A percentile compares a stretch with the other conserved stretches of the same genome.
phyloP scores from a whole-genome alignment of 2,888 invertebrate genomes.

The Cylloceria caligata region DNA sequence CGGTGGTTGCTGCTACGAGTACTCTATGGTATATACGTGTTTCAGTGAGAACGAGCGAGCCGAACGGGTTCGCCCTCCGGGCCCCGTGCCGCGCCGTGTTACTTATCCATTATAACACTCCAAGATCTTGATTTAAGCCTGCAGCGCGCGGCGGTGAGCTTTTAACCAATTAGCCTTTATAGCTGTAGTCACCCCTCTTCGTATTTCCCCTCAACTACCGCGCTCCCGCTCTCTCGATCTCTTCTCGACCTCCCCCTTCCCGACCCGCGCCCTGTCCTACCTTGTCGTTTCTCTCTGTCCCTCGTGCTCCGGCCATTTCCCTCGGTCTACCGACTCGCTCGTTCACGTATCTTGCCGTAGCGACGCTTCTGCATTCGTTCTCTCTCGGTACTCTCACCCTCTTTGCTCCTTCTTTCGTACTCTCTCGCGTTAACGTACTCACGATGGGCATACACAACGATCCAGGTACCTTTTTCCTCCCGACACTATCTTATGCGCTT shows the following conservation, averaged over 20 bases:
- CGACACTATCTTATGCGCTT: constrained; percentile 47
- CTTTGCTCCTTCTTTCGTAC: constrained; percentile 62
- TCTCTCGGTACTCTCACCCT: constrained; percentile 60
- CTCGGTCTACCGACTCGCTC: constrained; percentile 50
- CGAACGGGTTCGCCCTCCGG: constrained; percentile 70
- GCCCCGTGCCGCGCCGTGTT: constrained; percentile 82
- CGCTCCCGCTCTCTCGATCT: constrained; percentile 30
- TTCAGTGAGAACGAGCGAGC: constrained; percentile 64
- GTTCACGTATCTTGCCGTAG: constrained; percentile 59
- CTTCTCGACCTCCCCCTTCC: constrained; percentile 16
- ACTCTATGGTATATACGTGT: constrained; percentile 56
- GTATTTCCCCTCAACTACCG: constrained; percentile 28
- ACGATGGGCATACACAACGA: constrained; percentile 31
- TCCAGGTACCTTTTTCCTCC: constrained; percentile 50
- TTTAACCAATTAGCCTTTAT: constrained; percentile 85
- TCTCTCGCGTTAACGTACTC: constrained; percentile 64
- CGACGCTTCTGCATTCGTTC: constrained; percentile 29
- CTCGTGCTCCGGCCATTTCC: constrained; percentile 63
- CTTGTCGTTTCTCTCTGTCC: constrained; percentile 51
- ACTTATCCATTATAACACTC: constrained; percentile 85
- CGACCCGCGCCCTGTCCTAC: constrained; percentile 37
- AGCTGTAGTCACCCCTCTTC: constrained; percentile 76
- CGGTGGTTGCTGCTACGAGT: constrained; percentile 57
- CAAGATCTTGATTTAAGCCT: constrained; percentile 85
- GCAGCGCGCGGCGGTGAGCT: constrained; percentile 84